Base-by-base conservation (phyloP, 2,797 vertebrate species). In the Cichlasoma orientale region DNA sequence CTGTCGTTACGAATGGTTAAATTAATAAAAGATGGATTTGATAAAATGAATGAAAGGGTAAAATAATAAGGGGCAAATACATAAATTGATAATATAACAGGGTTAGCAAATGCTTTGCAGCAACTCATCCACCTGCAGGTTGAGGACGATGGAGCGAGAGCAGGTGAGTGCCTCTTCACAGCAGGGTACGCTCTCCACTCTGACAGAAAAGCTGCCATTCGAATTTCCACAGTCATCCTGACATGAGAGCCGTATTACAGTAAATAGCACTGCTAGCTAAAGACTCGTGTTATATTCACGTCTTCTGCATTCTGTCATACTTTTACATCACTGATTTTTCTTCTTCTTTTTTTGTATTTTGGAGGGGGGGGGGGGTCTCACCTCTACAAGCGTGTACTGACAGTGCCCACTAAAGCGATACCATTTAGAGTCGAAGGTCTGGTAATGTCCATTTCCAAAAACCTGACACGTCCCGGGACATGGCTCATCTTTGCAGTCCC, bases 371-470 rank as follows among this genome's bases (percentile, higher is more conserved):
- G n/a, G 5, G 27, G 27, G 27, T 86, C 92, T 95, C 87, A 97
- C 96, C 95, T 97, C 93, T 1, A 95, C 94, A 69, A 97, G 92
- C 2, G 93, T 95, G 89, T 97, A 97, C 88, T 96, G 95, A 79
- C 96, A 97, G 59, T 96, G 93, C 36, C 96, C 96, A 80, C 95
- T 94, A 63, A 95, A 97, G 71, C 85, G 94, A 75, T 92, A 97
- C 92, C 93, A 96, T 74, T 94, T 95, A 44, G 93, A 94, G 90
- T 97, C 97, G 90, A 97, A 97, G 1, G 95, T 96, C 89, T 90
- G 92, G 57, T 94, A 92, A 52, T 97, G 96, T 19, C 96, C 97
- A 25, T 97, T 96, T 54, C 97, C 97, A 27, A 95, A 96, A 68
- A 97, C 94, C 63, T 96, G 95, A 82, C 97, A 97, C 11, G 90